phyloP scores from a whole-genome alignment of 2,888 invertebrate genomes.

The Drosophila anomelani region DNA sequence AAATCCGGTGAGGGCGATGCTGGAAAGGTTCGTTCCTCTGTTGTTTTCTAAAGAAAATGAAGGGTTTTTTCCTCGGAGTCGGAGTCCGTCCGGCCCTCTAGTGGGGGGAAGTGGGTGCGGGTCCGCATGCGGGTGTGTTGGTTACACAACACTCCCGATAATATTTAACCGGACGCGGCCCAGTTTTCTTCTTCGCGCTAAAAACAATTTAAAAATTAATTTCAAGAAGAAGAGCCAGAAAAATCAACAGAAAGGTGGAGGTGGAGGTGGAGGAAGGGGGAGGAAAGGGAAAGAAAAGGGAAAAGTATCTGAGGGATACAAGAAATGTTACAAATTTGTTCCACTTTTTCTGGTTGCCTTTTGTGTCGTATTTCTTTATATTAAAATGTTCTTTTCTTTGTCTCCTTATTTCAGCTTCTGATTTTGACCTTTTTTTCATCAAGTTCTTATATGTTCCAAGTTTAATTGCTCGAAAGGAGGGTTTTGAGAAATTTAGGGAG shows the following conservation, averaged over 20 bases:
- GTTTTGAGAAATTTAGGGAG: no score
- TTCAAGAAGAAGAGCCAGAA: constrained; percentile 66
- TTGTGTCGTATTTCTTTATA: background rate
- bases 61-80: constrained; percentile 23
- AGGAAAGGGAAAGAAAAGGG: background rate
- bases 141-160: constrained; percentile 26
- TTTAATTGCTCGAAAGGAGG: no score
- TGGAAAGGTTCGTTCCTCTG: constrained; percentile 16
- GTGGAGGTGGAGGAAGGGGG: constrained; percentile 14
- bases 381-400: background rate
- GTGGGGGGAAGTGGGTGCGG: constrained; percentile 5
- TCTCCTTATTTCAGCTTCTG: background rate
- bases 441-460: no score
- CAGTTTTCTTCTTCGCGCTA: constrained; percentile 29
- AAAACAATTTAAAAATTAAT: constrained; percentile 76
- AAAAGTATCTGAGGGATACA: constrained; percentile 30
- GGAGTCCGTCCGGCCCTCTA: background rate
- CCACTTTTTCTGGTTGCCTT: constrained; percentile 7
- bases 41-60: constrained; percentile 9
- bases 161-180: constrained; percentile 43
- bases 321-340: constrained; percentile 14
- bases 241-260: constrained; percentile 65
- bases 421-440: background rate
- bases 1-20: constrained; percentile 42
- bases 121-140: constrained; percentile 14